Base-by-base conservation (phyloP, 2,113 vertebrate genomes). In the Microcebus griseorufus region DNA sequence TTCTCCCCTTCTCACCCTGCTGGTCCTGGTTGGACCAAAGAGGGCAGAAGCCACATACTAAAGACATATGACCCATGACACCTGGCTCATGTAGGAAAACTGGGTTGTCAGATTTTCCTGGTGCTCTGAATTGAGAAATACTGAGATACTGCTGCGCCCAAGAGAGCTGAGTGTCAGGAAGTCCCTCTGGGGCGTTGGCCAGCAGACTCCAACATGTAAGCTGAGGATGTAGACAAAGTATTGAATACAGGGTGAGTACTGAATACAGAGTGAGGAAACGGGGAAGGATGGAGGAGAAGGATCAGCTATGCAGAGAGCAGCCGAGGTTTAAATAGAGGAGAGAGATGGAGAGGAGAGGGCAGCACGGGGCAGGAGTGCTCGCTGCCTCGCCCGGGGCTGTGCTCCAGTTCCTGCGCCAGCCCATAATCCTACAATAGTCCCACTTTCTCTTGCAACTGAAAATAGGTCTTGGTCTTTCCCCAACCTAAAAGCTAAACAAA, bases 341-440 rank as follows among this genome's bases (percentile, higher is more conserved):
- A 69, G 20, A 67, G 13, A 34, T 3, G 3, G 1, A 76, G 17
- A 48, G 3, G 34, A 34, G 51, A 32, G 4, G 0, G 0, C 1
- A 23, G 7, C 14, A 1, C 2, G 10, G 23, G 37, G 7, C 29
- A 34, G 3, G 4, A 11, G 0, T 0, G 0, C 13, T 12, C 0
- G 0, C 17, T 6, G 2, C 5, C 11, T 89, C 12, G 2, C 6
- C 29, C 8, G 23, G 0, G 0, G 1, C 45, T 27, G 9, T 27
- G 5, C 1, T 22, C 64, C 7, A 5, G 1, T 25, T 39, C 11
- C 22, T 37, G 9, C 27, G 12, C 0, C 48, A 2, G 12, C 22
- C 12, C 75, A 11, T 32, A 23, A 27, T 53, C 62, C 12, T 93
- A 27, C 22, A 20, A 8, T 14, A 34, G 84, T 34, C 3, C 12